Base-by-base conservation (phyloP, 2,888 invertebrate species). In the Phyto melanocephala region DNA sequence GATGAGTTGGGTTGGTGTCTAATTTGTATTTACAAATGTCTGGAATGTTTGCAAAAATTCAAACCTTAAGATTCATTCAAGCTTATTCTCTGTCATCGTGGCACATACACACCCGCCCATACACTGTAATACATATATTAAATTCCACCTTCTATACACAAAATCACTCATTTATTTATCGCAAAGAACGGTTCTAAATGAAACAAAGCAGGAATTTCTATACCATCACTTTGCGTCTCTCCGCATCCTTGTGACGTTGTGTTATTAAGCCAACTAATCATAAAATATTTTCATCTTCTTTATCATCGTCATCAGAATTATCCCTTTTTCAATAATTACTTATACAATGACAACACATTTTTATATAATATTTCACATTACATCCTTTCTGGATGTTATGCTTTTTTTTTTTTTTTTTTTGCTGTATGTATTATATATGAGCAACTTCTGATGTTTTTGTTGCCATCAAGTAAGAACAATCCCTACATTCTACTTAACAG, bases 21-120 rank as follows among this genome's bases (percentile, higher is more conserved):
- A 65, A 67, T 79, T 80, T 80, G 52, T 68, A 74, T 74, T 79
- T 68, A 56, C 62, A 62, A 77, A 74, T 74, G 72, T 74, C 67
- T 76, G 33, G 35, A 67, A 79, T 60, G 45, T 76, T 79, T 54
- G 37, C 42, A 56, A 60, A 50, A 58, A 65, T 75, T 68, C 58
- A 28, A 65, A 37, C 72, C 72, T 60, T 45, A 62, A 68, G 68
- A 81, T 74, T 63, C 42, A 70, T 74, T 68, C 6, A 10, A 60
- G 22, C 47, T 40, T 56, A 58, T 63, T 40, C 35, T 42, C 42
- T 35, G 20, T 33, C n/a, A n/a, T n/a, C 20, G 15, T 37, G 1
- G 0, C 15, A 11, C n/a, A 52, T 8, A 52, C 4, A 50, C 10
- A 37, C 37, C 33, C 8, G 45, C 56, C 8, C 20, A 28, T 2